These are phyloP conservation scores for Nansenia antarctica DNA, from an alignment of 2,113 vertebrate genomes.

Conservation along the genomic window DNA sequence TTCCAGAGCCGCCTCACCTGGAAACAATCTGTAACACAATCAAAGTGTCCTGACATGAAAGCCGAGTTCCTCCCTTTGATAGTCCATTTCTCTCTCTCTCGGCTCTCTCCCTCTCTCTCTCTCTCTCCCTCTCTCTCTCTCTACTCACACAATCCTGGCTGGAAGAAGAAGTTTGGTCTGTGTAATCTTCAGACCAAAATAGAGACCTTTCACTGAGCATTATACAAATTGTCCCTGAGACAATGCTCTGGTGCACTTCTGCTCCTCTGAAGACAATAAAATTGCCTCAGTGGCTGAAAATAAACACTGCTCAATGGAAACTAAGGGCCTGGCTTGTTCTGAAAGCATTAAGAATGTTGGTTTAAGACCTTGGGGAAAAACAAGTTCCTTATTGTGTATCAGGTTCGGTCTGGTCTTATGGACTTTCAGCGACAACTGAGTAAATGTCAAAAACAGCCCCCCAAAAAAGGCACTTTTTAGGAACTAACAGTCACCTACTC, in stretches of 20 bases:
- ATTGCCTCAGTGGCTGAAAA: conserved; percentile 49
- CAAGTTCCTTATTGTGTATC: no score
- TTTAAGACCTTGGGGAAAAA: neutral
- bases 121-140: neutral
- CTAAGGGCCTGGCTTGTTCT: conserved; percentile 30
- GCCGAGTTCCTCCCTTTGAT: conserved; percentile 73
- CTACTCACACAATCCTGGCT: no score
- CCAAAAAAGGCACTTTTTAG: no score
- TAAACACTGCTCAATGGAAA: conserved; percentile 30
- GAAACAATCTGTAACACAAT: conserved; percentile 80
- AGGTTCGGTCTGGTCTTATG: no score
- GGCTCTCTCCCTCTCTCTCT: neutral
- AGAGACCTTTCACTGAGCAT: conserved; percentile 56
- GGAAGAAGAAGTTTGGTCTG: no score
- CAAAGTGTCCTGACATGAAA: conserved; percentile 76
- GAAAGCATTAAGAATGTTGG: conserved; percentile 13
- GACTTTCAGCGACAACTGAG: no score
- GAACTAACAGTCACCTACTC: no score
- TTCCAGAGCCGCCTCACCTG: conserved; percentile 68
- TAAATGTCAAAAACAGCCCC: no score
- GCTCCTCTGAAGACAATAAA: conserved; percentile 46
- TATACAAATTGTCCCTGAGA: conserved; percentile 58
- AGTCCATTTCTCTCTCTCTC: conserved; percentile 51
- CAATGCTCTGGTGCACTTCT: conserved; percentile 56
- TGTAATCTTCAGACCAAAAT: conserved; percentile 61